Evolutionary conservation across 2,888 invertebrate genomes (phyloP), one percentile per base, ranked within the genome.

Genomic region (Tipula helvola): DNA sequence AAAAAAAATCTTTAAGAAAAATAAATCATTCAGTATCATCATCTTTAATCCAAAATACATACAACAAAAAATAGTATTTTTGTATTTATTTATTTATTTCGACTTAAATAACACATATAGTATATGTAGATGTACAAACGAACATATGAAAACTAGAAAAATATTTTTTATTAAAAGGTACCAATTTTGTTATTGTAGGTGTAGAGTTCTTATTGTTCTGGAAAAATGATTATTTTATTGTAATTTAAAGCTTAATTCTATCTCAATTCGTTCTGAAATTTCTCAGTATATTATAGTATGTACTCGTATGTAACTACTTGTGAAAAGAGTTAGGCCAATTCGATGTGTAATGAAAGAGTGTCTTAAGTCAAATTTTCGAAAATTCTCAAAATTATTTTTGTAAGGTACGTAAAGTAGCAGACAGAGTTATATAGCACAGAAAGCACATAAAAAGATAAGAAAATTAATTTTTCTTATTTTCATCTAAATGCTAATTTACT

Each of bases 11-110:
- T 71, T 71, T 71, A 71, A 71, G 71, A 28, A 28, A 71, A 28
- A 71, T 71, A 71, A 71, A 71, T 71, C 71, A 71, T 71, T 71
- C 71, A 71, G 71, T 71, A 71, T 71, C 71, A 71, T 71, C 71
- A 71, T 71, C 71, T 71, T 71, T 71, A 71, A 71, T 71, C 71
- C 71, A 28, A 71, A 71, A 71, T 28, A 57, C 5, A 18, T 18
- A 18, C 10, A 71, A 71, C 18, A 71, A 71, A 71, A 18, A 28
- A n/a, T 10, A 28, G 28, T 71, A 28, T 28, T 71, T 71, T 3
- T 71, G 8, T 71, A 71, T 71, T 71, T 71, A 71, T 71, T 28
- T 71, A 71, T 71, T 71, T 8, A 28, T 71, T 71, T 71, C 12
- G 12, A 28, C 71, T 71, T 71, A 71, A 71, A 71, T 71, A 71